Evolutionary conservation across 1,140 invertebrate species (phyloP), one percentile per base, ranked within the genome.

Genomic region (Pinna nobilis): DNA sequence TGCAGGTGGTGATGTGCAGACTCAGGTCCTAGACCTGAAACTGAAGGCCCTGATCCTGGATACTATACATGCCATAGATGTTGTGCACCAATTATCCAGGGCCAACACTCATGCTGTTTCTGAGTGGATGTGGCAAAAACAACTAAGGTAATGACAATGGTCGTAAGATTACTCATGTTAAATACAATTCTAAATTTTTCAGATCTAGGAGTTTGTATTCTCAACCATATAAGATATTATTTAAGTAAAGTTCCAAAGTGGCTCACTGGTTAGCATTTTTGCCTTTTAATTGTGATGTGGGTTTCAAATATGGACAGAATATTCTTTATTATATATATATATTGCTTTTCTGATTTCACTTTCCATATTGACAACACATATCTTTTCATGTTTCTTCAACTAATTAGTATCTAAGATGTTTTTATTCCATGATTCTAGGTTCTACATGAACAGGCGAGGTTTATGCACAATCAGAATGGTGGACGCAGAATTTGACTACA

Each of bases 51-150:
- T 99, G n/a, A 93, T 99, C 72, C 88, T 99, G 64, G 98, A 99
- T 85, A 94, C 95, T 0, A 96, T 98, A 70, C 95, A 99, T 91
- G 94, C 97, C 87, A 93, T 96, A 47, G 91, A 93, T 66, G 92
- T 99, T 4, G 92, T 98, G 15, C 92, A 94, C 79, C 90, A 92
- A 78, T 90, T 99, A 18, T 91, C 97, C 37, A 88, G 92, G 18
- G 90, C 91, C 33, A 93, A 93, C 83, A 91, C 93, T 0, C 91
- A 91, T 13, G 91, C 91, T 69, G 82, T 91, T 18, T 89, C 85
- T 28, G 94, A 97, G 77, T 99, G 98, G 98, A 89, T 91, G 44
- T 99, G 98, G 98, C 94, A 95, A 85, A 96, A 96, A 88, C 97
- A 99, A 89, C 90, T 99, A n/a, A 92, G 97, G 93, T 97, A 80